These are phyloP conservation scores for Pogonus chalceus DNA, from an alignment of 1,140 invertebrate genomes.

Conservation along the genomic window DNA sequence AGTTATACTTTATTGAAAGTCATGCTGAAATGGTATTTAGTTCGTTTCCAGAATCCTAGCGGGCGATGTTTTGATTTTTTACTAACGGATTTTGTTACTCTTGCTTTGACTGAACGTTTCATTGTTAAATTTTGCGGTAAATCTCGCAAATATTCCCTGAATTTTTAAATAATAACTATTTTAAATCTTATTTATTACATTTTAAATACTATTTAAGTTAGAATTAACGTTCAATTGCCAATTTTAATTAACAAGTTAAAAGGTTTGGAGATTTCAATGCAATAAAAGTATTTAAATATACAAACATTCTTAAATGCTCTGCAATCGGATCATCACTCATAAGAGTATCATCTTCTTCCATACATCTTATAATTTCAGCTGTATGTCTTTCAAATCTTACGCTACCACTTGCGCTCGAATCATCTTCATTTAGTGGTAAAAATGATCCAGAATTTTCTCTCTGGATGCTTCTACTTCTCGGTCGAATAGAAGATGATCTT, in stretches of 20 bases:
- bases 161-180: slow-evolving; percentile 18
- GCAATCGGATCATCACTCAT: slow-evolving; percentile 49
- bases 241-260: no score
- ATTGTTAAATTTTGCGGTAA: slow-evolving; percentile 52
- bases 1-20: slow-evolving; percentile 33
- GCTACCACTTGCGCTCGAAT: not conserved
- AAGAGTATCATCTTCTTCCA: slow-evolving; percentile 45
- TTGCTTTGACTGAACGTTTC: slow-evolving; percentile 48
- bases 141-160: slow-evolving; percentile 46
- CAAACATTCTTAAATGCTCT: slow-evolving; percentile 45
- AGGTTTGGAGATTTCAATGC: no score
- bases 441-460: not conserved
- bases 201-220: not conserved
- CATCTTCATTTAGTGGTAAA: slow-evolving; percentile 1
- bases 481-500: not conserved
- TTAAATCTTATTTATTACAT: slow-evolving; percentile 5
- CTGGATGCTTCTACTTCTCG: not conserved
- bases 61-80: slow-evolving; percentile 39
- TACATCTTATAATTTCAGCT: slow-evolving; percentile 45
- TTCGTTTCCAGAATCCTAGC: slow-evolving; percentile 41
- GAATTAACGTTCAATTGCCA: no score
- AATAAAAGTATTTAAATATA: no score
- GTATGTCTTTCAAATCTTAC: slow-evolving; percentile 32
- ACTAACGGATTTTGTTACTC: slow-evolving; percentile 46
- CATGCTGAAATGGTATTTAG: slow-evolving; percentile 44